Base-by-base conservation (phyloP, 2,888 invertebrate species). In the Sminthurinus aureus region DNA sequence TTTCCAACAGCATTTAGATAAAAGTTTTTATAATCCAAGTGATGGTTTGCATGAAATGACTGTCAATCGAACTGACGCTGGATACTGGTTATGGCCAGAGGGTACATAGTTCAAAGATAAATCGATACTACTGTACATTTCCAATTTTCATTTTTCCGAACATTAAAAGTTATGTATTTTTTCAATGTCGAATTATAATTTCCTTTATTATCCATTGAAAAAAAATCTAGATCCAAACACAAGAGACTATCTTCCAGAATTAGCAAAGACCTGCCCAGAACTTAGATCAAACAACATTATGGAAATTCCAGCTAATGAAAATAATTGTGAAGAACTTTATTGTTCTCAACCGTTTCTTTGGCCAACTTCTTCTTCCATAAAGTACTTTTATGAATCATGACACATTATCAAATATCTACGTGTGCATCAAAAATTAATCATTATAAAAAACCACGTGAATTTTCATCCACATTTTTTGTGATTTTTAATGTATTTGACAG, bases 331-430 rank as follows among this genome's bases (percentile, higher is more conserved):
- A 38, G 84, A 85, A 79, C 81, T 88, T 51, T 88, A 88, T 73
- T 88, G 88, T 66, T 85, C 84, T 12, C 87, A 86, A 75, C 86
- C 87, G 38, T 87, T 88, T 75, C 81, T 87, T 24, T 87, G 87
- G 85, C 87, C 88, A 22, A 85, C 84, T n/a, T 73, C 81, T 1
- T 52, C 84, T n/a, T 64, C 84, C 12, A 86, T 88, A 20, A 87
- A 87, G 88, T 87, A 84, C 74, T 50, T 52, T 26, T 8, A 26
- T 24, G n/a, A n/a, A n/a, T n/a, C n/a, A n/a, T n/a, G n/a, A n/a
- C n/a, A n/a, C n/a, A n/a, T 58, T 58, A 58, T 9, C 58, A 58
- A 9, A 58, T 15, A 12, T 58, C 15, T 9, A 9, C 9, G 11
- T 58, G 58, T 58, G 58, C 58, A 58, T 12, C 9, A 69, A 20